Conservation (phyloP, 2,113 vertebrate genomes). For the Erythrocercus mccallii region DNA sequence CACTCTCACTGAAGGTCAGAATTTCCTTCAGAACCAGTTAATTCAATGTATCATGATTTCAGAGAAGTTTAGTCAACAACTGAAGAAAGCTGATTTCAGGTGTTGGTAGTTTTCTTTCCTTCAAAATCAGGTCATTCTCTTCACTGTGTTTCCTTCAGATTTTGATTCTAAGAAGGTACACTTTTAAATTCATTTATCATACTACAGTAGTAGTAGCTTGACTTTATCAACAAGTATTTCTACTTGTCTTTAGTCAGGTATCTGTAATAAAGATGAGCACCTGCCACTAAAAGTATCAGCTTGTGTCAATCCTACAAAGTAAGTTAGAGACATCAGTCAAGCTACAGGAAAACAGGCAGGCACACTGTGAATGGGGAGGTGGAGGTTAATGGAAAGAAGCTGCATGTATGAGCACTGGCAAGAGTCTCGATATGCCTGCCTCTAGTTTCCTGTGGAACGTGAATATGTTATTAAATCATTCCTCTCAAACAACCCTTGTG, state of each 20-base stretch:
- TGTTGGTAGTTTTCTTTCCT: conserved; percentile 46
- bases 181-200: conserved; percentile 34
- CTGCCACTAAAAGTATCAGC: background rate
- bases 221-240: background rate
- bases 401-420: background rate
- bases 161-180: conserved; percentile 52
- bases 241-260: background rate
- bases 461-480: background rate
- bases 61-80: conserved; percentile 49
- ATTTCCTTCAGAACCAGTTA: conserved; percentile 59
- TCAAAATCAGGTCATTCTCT: conserved; percentile 57
- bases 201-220: conserved; percentile 32
- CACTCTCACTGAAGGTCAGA: conserved; percentile 53
- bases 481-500: background rate
- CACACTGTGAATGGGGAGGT: background rate
- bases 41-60: conserved; percentile 47
- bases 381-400: background rate
- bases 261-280: background rate
- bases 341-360: background rate
- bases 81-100: conserved; percentile 53
- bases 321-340: background rate
- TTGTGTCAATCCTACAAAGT: background rate
- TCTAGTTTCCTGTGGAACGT: background rate
- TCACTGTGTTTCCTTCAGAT: conserved; percentile 54
- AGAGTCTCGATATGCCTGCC: background rate